These are phyloP conservation scores for Anguilla marmorata DNA, from an alignment of 2,797 vertebrate genomes.

Conservation along the genomic window DNA sequence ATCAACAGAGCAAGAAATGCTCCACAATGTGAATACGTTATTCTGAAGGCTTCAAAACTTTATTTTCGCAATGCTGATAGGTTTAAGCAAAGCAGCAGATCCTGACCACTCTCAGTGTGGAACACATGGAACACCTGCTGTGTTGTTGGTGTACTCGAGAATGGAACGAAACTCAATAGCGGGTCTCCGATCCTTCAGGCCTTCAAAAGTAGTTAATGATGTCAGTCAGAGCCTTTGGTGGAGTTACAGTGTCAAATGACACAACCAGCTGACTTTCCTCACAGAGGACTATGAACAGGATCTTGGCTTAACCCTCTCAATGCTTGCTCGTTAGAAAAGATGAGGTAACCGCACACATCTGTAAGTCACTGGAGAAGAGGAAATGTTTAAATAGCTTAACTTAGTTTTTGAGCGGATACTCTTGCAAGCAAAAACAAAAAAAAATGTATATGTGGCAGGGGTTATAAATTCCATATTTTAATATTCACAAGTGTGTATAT, in stretches of 20 bases:
- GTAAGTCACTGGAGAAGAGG: slow-evolving; percentile 62
- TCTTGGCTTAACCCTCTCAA: slow-evolving; percentile 51
- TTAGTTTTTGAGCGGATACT: neutral
- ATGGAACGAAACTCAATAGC: slow-evolving; percentile 62
- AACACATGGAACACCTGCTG: slow-evolving; percentile 53
- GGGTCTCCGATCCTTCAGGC: slow-evolving; percentile 44
- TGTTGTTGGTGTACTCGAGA: slow-evolving; percentile 51
- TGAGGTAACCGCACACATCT: slow-evolving; percentile 45
- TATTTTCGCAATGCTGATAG: slow-evolving; percentile 30
- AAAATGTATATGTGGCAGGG: slow-evolving; percentile 2
- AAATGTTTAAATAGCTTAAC: slow-evolving; percentile 21
- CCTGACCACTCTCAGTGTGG: slow-evolving; percentile 33
- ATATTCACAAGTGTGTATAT: slow-evolving; percentile 22
- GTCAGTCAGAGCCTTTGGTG: slow-evolving; percentile 61
- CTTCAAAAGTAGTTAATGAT: slow-evolving; percentile 62
- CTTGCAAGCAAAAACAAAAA: neutral
- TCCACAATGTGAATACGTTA: neutral
- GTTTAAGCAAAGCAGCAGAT: slow-evolving; percentile 22
- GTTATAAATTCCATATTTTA: slow-evolving; percentile 39
- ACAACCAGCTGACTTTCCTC: slow-evolving; percentile 54
- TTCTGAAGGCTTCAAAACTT: neutral
- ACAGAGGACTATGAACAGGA: neutral
- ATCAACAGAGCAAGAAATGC: neutral
- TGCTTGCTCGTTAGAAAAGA: slow-evolving; percentile 50
- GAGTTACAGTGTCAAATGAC: slow-evolving; percentile 59